Evolutionary conservation across 2,113 vertebrate species (phyloP), one percentile per base, ranked within the genome.

Genomic region (Crotalus horridus): DNA sequence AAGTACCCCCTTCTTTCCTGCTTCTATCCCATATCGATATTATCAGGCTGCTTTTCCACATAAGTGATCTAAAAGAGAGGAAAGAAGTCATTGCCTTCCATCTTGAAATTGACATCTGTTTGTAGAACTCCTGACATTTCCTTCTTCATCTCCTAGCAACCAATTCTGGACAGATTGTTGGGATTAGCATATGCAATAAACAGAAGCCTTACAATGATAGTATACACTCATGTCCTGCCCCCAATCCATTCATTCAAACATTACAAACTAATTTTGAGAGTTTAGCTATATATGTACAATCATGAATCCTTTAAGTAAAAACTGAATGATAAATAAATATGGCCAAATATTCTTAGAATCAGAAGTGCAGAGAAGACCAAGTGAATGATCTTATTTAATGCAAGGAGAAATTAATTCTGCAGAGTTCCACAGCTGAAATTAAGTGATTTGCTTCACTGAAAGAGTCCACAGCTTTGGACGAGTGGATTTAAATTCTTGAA

Each of bases 371-470:
- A 91, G 89, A 85, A 88, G 85, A 95, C 91, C 88, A 86, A 93
- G 85, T 92, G 89, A 89, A 91, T 94, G 91, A 92, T 95, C 90
- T 96, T 94, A 96, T 95, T 96, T 96, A 95, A 95, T 95, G 93
- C 96, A 89, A 96, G 85, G 51, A 55, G 93, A 96, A 89, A 91
- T 95, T 85, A 86, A 94, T 89, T 95, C 92, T 93, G 90, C 90
- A 94, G 96, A 93, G n/a, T 59, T 93, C 85, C 69, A 85, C 88
- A 94, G 95, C 94, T 95, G 94, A 96, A 97, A 96, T 96, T 94
- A 96, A 95, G 92, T 96, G 90, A 48, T 94, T 94, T 93, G 94
- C 93, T 94, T 96, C 96, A 95, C 92, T 95, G 94, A 94, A 94
- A 69, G 55, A 95, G 92, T 91, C 95, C 92, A 91, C 90, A 95